Conservation (phyloP, 1,140 invertebrate species). For the Scaptomyza pallida region DNA sequence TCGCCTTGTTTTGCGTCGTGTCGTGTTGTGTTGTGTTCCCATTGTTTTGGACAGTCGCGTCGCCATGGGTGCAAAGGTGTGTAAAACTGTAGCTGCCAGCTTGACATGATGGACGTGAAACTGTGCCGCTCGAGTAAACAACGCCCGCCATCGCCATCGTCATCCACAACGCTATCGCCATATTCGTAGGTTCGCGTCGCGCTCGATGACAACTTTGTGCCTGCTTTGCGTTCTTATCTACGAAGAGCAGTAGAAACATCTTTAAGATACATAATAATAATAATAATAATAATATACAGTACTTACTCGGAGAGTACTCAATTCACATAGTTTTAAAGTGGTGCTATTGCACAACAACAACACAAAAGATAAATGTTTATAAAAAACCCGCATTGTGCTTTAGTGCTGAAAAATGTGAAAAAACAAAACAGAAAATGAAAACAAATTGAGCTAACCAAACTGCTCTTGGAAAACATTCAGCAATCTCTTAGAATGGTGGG, state of each 20-base stretch:
- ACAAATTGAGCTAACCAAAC: constrained; percentile 2
- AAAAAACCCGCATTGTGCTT: constrained; percentile 35
- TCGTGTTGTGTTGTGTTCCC: neutral
- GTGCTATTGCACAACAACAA: constrained; percentile 11
- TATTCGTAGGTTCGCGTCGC: constrained; percentile 59
- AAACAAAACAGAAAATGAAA: constrained; percentile 22
- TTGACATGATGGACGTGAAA: constrained; percentile 51
- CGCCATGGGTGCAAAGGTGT: constrained; percentile 74
- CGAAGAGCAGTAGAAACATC: constrained; percentile 42
- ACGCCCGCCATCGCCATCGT: constrained; percentile 41
- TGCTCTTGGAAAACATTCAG: neutral
- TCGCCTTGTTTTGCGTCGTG: constrained; percentile 37
- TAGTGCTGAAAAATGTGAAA: constrained; percentile 56
- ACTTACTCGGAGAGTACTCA: constrained; percentile 31
- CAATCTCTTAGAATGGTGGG: constrained; percentile 37
- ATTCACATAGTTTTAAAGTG: constrained; percentile 53
- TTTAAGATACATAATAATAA: constrained; percentile 35
- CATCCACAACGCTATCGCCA: constrained; percentile 40
- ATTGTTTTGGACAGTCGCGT: constrained; percentile 72
- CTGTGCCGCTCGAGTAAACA: constrained; percentile 69
- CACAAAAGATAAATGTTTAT: constrained; percentile 9
- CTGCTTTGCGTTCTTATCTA: constrained; percentile 43
- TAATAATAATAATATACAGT: constrained; percentile 15
- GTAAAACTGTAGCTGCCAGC: constrained; percentile 57
- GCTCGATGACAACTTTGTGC: constrained; percentile 48